Evolutionary conservation across 2,888 invertebrate genomes (phyloP), one percentile per base, ranked within the genome.

Genomic region (Polydrusus tereticollis): DNA sequence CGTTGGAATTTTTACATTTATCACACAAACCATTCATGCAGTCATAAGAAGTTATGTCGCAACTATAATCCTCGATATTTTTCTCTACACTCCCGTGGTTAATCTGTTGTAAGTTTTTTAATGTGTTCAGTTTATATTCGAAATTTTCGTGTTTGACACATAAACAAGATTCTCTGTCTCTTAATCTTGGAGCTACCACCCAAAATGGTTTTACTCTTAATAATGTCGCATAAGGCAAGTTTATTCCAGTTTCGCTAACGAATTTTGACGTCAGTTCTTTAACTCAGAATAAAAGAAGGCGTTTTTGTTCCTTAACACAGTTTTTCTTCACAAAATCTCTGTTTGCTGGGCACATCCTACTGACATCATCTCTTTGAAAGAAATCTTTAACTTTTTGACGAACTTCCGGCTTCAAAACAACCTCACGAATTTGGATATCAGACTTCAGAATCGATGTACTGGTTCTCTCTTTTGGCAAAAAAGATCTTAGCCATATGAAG

Each of bases 161-260:
- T n/a, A 58, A 58, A 67, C 67, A 67, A 20, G 59, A 45, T 38
- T 67, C 41, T 10, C 67, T 18, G 43, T 67, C 67, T 59, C 36
- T 67, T 38, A 20, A 20, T 58, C 29, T 67, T 43, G 67, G 23
- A 45, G 20, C 45, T 45, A 62, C 62, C 21, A 68, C 55, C 50
- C 68, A 68, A 47, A 68, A 68, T 21, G 68, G 60, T 50, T 60
- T 62, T 16, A 26, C 43, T 68, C 47, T 68, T 16, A 50, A 33
- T 29, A 68, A 68, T 45, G 62, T 62, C 45, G 68, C 26, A 16
- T 60, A 36, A 36, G 62, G 60, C 26, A 68, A 60, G 21, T n/a
- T n/a, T n/a, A n/a, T n/a, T n/a, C n/a, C n/a, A n/a, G n/a, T n/a
- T n/a, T n/a, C n/a, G n/a, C n/a, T n/a, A n/a, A n/a, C n/a, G n/a